Percentiles rank a stretch among this genome's conserved stretches.
phyloP scores from a whole-genome alignment of 2,888 invertebrate species.

The Polydrusus cervinus region DNA sequence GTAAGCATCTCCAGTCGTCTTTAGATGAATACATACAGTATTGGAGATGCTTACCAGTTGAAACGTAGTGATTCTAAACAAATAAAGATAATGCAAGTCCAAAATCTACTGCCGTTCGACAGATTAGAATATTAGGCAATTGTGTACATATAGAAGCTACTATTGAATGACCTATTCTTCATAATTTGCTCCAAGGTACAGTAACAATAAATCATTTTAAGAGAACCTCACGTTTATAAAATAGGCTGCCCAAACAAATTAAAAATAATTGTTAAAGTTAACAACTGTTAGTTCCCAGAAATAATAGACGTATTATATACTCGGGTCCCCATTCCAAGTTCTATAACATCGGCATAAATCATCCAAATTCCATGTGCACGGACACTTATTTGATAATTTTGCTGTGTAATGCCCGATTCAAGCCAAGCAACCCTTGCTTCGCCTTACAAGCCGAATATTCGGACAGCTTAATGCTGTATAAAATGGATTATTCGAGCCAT shows the following conservation, averaged over 20 bases:
- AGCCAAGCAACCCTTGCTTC: slow-evolving; percentile 41
- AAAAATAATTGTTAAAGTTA: slow-evolving; percentile 36
- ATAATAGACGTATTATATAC: slow-evolving; percentile 42
- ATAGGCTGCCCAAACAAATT: background rate
- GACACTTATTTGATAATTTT: slow-evolving; percentile 68
- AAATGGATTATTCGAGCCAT: slow-evolving; percentile 33
- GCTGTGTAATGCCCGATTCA: slow-evolving; percentile 48
- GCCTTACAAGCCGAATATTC: slow-evolving; percentile 45
- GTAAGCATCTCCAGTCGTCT: no score
- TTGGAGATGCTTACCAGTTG: no score
- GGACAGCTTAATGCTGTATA: slow-evolving; percentile 41
- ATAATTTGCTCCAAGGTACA: no score
- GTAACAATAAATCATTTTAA: no score
- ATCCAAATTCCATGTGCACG: slow-evolving; percentile 66
- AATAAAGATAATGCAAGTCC: no score
- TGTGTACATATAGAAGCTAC: no score
- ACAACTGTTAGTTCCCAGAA: slow-evolving; percentile 37
- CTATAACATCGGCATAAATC: slow-evolving; percentile 64
- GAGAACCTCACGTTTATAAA: no score
- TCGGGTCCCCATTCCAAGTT: slow-evolving; percentile 53
- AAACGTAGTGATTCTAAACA: no score
- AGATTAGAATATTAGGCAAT: no score
- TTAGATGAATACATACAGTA: no score
- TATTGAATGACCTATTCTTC: no score
- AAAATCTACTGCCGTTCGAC: no score